Evolutionary conservation across 2,797 vertebrate genomes (phyloP), one percentile per base, ranked within the genome.

Genomic region (Tapera naevia): DNA sequence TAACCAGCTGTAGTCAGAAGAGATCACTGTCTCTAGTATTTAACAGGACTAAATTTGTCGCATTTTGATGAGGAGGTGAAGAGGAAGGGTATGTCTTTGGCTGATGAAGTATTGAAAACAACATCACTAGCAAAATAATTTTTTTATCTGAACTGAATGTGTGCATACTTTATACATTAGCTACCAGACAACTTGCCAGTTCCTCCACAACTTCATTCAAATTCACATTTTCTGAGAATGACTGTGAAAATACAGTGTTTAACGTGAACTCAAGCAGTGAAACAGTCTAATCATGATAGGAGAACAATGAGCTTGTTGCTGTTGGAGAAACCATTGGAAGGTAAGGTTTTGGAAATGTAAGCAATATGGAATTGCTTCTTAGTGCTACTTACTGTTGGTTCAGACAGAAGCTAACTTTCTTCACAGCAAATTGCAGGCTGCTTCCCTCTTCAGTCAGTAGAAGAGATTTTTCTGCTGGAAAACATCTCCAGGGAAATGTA

Each of bases 391-490:
- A 74, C 70, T 94, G 60, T 92, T 95, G 86, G 84, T 96, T 96
- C 97, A 97, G 88, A 87, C 85, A 91, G 96, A 97, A 95, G 91
- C 89, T 93, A 96, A 95, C 93, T 97, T 97, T 94, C 91, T 92
- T 96, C 79, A 91, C 61, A 80, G 66, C 88, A 93, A 75, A 72
- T 79, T 73, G 60, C 57, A 76, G 48, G 33, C 88, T 96, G 74
- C 91, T 97, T 97, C 84, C 94, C 84, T 97, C 96, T 96, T 97
- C 93, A 86, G 69, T 86, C 91, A 43, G 46, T 60, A 94, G 58
- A 94, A 95, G 96, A 97, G 88, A 97, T 97, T 94, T 97, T 97
- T 86, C 56, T 92, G 62, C 92, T 95, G 85, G 30, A 48, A 89
- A 91, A 90, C 7, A 22, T 54, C 51, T 86, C 62, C 45, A 61